Evolutionary conservation across 2,113 vertebrate genomes (phyloP), one percentile per base, ranked within the genome.

Genomic region (Peromyscus leucopus): DNA sequence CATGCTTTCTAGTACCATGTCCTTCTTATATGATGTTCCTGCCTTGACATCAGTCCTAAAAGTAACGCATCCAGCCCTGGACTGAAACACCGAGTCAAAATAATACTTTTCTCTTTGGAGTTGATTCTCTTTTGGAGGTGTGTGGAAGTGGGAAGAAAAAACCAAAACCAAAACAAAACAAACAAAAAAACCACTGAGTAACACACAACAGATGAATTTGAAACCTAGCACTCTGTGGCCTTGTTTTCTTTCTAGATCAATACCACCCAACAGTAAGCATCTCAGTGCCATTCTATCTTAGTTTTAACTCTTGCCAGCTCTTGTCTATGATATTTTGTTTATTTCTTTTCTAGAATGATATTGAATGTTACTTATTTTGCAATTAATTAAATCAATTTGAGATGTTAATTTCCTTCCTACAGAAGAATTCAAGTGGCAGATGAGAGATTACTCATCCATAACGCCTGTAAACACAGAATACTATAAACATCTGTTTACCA

Each of bases 391-490:
- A 74, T 65, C 39, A 82, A 46, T 51, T 59, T 94, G 75, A 72
- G 36, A 76, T 82, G 61, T 8, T 57, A 51, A 96, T 92, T 93
- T 96, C 7, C 72, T 95, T 88, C 42, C 65, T 72, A 80, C 59
- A 46, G 28, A 80, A 91, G 89, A 51, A 42, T 96, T 93, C 71
- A 86, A 93, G 72, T 39, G 39, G 42, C 93, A 92, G 28, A 89
- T 71, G 33, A 78, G 63, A 93, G 79, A 89, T 59, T 51, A 31
- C 61, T 94, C 59, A 93, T 61, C 39, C n/a, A 48, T 19, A 24
- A 85, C 72, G 33, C 80, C 88, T 78, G 24, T 75, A 95, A 96
- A 85, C 22, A 82, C 57, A 88, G 48, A 48, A 94, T 46, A 15
- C 42, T 89, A 76, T 94, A 82, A 95, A 92, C 59, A 88, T 42